These are phyloP conservation scores for Pachydiplax longipennis DNA, from an alignment of 2,888 invertebrate genomes.

Conservation along the genomic window DNA sequence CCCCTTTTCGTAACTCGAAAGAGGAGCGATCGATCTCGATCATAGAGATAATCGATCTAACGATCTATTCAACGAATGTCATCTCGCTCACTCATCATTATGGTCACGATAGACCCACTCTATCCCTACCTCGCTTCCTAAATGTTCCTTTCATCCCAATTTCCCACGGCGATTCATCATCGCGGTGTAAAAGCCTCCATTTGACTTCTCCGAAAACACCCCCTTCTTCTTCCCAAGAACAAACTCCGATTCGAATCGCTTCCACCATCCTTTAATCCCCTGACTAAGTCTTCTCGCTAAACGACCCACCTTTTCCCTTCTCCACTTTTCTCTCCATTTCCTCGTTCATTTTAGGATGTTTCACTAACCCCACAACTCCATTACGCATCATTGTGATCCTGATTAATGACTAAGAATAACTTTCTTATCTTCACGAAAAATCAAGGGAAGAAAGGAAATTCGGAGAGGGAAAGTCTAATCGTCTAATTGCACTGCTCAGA, in stretches of 20 bases:
- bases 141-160: not conserved
- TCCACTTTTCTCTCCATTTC: not conserved
- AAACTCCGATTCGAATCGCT: constrained; percentile 2
- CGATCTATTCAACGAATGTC: not conserved
- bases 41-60: not conserved
- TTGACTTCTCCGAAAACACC: not conserved
- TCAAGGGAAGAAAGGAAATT: no score
- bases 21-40: no score
- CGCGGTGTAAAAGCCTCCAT: not conserved
- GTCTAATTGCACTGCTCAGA: no score
- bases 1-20: no score
- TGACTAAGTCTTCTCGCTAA: constrained; percentile 11
- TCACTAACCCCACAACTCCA: no score
- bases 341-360: not conserved
- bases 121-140: not conserved
- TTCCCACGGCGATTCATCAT: not conserved
- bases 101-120: not conserved
- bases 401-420: no score
- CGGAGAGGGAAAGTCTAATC: no score
- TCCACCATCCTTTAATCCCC: not conserved
- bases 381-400: no score
- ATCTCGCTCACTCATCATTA: not conserved
- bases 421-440: no score
- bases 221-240: not conserved
- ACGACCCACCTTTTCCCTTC: constrained; percentile 8